A percentile compares a stretch with the other conserved stretches of the same genome.
phyloP scores from a whole-genome alignment of 2,797 vertebrate genomes.

The Rhabdophis nuchalis region DNA sequence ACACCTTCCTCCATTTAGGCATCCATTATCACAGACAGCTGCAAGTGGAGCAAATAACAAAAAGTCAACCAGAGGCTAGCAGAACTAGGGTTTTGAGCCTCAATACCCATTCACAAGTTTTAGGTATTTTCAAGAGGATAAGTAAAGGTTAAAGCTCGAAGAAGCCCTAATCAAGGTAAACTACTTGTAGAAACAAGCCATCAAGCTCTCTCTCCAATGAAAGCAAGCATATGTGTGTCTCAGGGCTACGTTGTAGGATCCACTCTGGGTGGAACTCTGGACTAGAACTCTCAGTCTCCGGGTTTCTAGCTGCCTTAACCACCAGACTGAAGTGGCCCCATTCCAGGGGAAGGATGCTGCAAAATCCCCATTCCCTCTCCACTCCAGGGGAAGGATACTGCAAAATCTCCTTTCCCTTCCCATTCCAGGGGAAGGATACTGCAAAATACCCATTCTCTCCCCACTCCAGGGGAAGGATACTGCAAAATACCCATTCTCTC shows the following conservation, averaged over 20 bases:
- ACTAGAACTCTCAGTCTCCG: not conserved
- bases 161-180: not conserved
- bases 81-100: not conserved
- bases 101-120: not conserved
- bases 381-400: no score
- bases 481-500: no score
- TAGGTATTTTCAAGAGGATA: not conserved
- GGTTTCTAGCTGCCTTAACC: not conserved
- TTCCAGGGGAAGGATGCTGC: no score
- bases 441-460: no score
- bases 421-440: no score
- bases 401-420: no score
- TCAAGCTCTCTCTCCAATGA: not conserved
- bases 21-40: constrained; percentile 97
- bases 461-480: no score
- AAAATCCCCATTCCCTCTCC: no score
- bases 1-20: constrained; percentile 91
- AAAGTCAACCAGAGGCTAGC: not conserved
- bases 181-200: not conserved
- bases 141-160: not conserved
- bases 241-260: no score
- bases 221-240: no score
- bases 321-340: not conserved
- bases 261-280: no score
- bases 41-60: constrained; percentile 50